Conservation (phyloP, 2,888 invertebrate species). For the Calliscelio sp. region DNA sequence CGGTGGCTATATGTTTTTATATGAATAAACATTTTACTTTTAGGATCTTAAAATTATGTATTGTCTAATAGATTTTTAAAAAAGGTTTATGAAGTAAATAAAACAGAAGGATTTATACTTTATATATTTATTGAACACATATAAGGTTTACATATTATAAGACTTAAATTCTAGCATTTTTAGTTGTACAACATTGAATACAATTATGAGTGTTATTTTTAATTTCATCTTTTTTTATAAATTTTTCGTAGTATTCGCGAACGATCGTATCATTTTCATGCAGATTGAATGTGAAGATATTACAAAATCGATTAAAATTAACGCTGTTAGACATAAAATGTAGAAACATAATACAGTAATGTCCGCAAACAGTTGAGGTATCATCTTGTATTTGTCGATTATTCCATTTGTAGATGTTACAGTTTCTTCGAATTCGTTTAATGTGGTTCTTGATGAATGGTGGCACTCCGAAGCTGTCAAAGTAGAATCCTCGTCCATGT, state of each 20-base stretch:
- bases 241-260: background rate
- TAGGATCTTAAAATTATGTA: no score
- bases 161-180: no score
- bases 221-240: background rate
- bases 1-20: no score
- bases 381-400: background rate
- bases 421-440: background rate
- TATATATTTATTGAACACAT: no score
- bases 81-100: no score
- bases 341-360: slow-evolving; percentile 5
- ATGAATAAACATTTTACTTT: no score
- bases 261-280: background rate
- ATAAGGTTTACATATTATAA: no score
- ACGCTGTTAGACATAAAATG: background rate
- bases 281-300: background rate
- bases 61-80: no score
- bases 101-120: no score
- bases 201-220: no score
- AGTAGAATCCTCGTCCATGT: background rate
- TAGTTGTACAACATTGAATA: no score
- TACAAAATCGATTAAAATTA: background rate
- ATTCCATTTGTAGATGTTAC: background rate
- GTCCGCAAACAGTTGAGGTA: background rate
- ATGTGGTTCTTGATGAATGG: background rate
- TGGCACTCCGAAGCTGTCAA: slow-evolving; percentile 5